Percentiles rank a stretch among this genome's conserved stretches.
Conservation (phyloP, 2,888 invertebrate species). For the Rhyacophila evoluta region DNA sequence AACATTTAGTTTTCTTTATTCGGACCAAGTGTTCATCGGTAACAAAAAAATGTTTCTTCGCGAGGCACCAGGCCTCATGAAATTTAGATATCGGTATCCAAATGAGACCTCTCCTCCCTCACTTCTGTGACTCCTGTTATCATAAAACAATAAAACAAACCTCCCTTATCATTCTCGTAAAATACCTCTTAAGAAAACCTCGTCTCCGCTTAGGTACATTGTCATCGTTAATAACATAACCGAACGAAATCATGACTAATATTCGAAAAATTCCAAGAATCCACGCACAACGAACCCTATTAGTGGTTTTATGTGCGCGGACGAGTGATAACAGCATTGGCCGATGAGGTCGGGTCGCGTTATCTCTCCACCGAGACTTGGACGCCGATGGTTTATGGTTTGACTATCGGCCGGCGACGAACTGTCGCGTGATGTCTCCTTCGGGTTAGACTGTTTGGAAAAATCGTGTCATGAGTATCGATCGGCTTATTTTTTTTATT, state of each 20-base stretch:
- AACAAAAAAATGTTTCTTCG: too few species aligned
- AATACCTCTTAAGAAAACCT: not conserved
- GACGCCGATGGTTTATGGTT: constrained; percentile 22
- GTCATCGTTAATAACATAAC: not conserved
- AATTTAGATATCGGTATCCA: too few species aligned
- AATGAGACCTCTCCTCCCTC: too few species aligned
- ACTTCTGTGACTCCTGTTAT: too few species aligned
- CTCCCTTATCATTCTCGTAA: not conserved
- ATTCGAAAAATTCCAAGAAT: constrained; percentile 4
- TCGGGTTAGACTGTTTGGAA: not conserved
- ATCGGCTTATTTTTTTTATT: not conserved
- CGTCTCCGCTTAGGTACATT: not conserved
- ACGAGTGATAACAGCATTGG: not conserved
- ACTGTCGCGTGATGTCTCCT: not conserved
- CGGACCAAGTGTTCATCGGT: too few species aligned
- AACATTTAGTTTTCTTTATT: too few species aligned
- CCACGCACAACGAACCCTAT: not conserved
- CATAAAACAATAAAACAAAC: not conserved
- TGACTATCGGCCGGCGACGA: not conserved
- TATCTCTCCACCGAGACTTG: constrained; percentile 2
- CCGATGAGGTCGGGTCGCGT: constrained; percentile 1
- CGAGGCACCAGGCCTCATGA: too few species aligned
- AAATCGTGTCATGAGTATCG: not conserved
- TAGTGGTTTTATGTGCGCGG: not conserved
- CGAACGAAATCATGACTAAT: constrained; percentile 20